Evolutionary conservation across 2,797 vertebrate species (phyloP).

Genomic region (Anabas testudineus): DNA sequence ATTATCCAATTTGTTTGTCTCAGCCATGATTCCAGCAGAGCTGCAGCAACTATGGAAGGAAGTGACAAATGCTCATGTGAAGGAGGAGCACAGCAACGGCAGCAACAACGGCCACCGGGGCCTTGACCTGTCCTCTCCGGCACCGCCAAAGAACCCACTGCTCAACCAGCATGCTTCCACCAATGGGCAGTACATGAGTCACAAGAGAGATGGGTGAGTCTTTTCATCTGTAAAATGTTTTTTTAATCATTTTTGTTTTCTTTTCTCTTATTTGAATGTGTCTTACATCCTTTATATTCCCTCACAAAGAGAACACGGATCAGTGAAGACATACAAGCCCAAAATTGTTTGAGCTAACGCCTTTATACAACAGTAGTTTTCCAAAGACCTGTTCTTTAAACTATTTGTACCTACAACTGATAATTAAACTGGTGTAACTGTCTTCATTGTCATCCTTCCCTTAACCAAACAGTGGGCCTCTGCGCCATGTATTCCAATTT

Average conservation of each 20-base stretch:
- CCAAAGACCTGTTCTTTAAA: neutral
- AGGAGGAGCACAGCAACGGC: slow-evolving; percentile 90
- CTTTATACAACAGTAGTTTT: slow-evolving; percentile 5
- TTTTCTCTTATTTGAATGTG: slow-evolving; percentile 1
- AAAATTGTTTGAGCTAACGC: neutral
- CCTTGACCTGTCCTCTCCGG: slow-evolving; percentile 94
- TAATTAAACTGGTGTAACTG: slow-evolving; percentile 48
- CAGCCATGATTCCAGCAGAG: slow-evolving; percentile 99
- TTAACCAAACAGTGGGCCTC: slow-evolving; percentile 61
- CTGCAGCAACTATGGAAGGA: slow-evolving; percentile 99
- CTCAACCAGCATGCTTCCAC: slow-evolving; percentile 94
- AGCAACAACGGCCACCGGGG: slow-evolving; percentile 95
- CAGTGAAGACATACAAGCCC: slow-evolving; percentile 5
- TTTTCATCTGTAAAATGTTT: neutral
- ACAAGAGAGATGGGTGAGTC: slow-evolving; percentile 95
- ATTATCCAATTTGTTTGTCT: slow-evolving; percentile 99
- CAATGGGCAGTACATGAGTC: slow-evolving; percentile 95
- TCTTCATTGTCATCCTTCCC: slow-evolving; percentile 59
- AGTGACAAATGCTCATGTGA: slow-evolving; percentile 91
- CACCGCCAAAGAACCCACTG: slow-evolving; percentile 91
- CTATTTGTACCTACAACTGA: slow-evolving; percentile 10
- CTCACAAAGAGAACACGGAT: slow-evolving; percentile 9
- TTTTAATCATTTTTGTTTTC: neutral
- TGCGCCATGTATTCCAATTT: slow-evolving; percentile 50
- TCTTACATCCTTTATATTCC: neutral